A percentile compares a stretch with the other conserved stretches of the same genome.
Conservation (phyloP, 2,113 vertebrate genomes). For the Anolis carolinensis region DNA sequence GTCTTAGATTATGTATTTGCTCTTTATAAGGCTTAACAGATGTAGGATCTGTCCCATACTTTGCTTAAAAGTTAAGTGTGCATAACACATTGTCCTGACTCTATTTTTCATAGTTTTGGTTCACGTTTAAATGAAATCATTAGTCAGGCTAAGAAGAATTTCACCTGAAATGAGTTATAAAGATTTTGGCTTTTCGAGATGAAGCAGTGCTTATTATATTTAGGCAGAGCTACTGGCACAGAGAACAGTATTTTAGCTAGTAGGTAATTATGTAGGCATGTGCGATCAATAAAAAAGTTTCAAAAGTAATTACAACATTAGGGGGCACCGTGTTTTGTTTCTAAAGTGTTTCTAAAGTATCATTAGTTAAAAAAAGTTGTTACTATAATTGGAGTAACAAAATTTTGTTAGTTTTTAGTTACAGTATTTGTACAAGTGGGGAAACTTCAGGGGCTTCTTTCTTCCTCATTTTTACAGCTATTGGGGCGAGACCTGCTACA, state of each 20-base stretch:
- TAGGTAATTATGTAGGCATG: conserved; percentile 38
- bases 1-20: not conserved
- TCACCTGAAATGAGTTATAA: conserved; percentile 35
- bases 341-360: no score
- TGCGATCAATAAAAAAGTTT: no score
- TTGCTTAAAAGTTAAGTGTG: conserved; percentile 45
- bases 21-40: conserved; percentile 60
- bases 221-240: conserved; percentile 16
- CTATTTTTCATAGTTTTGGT: not conserved
- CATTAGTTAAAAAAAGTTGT: no score
- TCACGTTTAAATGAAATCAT: not conserved
- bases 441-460: no score
- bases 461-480: no score
- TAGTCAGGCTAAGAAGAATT: conserved; percentile 28
- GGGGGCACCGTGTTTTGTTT: no score
- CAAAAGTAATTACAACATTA: no score
- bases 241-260: conserved; percentile 43
- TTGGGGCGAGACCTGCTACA: no score
- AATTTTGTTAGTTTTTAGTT: no score
- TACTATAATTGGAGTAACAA: no score
- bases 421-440: no score
- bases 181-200: conserved; percentile 35
- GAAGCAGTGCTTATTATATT: conserved; percentile 9
- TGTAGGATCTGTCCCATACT: conserved; percentile 58
- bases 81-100: not conserved